Conservation (phyloP, 2,888 invertebrate genomes). For the Crematogaster levior region DNA sequence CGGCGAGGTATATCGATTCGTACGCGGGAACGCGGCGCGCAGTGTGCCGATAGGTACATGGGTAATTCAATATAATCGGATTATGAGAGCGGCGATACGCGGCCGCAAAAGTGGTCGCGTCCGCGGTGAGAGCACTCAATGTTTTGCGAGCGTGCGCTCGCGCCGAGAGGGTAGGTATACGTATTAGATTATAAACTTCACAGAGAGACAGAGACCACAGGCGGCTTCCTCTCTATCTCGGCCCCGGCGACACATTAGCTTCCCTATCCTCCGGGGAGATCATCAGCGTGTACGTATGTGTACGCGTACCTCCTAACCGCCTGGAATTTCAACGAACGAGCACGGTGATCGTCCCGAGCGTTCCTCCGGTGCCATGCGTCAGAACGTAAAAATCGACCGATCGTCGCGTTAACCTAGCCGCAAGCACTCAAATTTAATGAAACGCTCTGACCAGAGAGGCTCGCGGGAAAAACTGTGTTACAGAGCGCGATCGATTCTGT, state of each 20-base stretch:
- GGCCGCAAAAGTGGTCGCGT: constrained; percentile 82
- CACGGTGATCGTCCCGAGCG: constrained; percentile 11
- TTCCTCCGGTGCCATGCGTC: constrained; percentile 15
- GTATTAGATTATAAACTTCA: constrained; percentile 85
- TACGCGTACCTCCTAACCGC: constrained; percentile 63
- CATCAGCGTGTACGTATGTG: constrained; percentile 57
- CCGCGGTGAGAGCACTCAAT: constrained; percentile 84
- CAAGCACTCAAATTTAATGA: constrained; percentile 44
- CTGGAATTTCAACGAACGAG: constrained; percentile 70
- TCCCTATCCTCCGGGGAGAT: constrained; percentile 75
- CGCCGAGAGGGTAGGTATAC: constrained; percentile 78
- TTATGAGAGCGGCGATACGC: constrained; percentile 82
- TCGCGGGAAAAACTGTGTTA: constrained; percentile 24
- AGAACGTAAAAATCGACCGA: constrained; percentile 34
- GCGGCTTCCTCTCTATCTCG: constrained; percentile 70
- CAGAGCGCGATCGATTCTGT: not conserved
- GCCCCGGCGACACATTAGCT: constrained; percentile 77
- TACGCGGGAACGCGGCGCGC: constrained; percentile 43
- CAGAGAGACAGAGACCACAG: constrained; percentile 75
- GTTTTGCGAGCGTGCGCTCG: constrained; percentile 73
- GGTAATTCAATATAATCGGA: constrained; percentile 84
- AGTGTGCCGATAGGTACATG: constrained; percentile 73
- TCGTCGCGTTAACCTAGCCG: constrained; percentile 24
- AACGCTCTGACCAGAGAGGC: constrained; percentile 8
- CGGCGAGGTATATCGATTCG: constrained; percentile 70